A percentile compares a stretch with the other conserved stretches of the same genome.
Evolutionary conservation across 2,888 invertebrate species (phyloP).

Genomic region (Thyatira batis): DNA sequence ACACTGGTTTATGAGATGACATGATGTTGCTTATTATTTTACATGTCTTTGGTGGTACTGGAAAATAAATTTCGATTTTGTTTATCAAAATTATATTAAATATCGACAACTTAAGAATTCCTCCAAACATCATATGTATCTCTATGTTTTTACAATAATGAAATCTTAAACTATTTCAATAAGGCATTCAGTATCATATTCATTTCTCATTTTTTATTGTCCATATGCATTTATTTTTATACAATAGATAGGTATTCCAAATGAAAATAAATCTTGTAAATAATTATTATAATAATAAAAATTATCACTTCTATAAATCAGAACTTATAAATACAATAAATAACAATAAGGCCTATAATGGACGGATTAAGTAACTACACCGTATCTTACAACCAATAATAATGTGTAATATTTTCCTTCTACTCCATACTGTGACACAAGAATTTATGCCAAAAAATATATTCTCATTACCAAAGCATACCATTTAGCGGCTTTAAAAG

Average conservation of each 20-base stretch:
- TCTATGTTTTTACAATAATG: background rate
- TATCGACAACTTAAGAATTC: slow-evolving; percentile 5
- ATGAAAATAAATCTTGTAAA: slow-evolving; percentile 32
- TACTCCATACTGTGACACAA: slow-evolving; percentile 5
- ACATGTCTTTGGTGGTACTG: slow-evolving; percentile 36
- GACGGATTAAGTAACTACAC: slow-evolving; percentile 63
- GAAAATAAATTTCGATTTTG: slow-evolving; percentile 15
- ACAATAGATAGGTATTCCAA: background rate
- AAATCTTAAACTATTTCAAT: background rate
- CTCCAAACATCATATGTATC: background rate
- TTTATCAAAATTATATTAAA: slow-evolving; percentile 13
- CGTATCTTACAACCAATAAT: slow-evolving; percentile 17
- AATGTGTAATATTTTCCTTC: slow-evolving; percentile 28
- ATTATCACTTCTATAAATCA: slow-evolving; percentile 20
- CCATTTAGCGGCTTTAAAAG: background rate
- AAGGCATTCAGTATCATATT: background rate
- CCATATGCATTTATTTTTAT: background rate
- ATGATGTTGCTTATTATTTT: slow-evolving; percentile 13
- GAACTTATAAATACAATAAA: slow-evolving; percentile 61
- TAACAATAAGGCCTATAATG: slow-evolving; percentile 70
- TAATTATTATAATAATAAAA: slow-evolving; percentile 20
- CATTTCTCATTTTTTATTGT: background rate
- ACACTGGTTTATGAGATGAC: slow-evolving; percentile 28
- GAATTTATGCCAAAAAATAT: slow-evolving; percentile 21
- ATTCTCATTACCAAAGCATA: background rate